Percentiles rank a stretch among this genome's conserved stretches.
Conservation (phyloP, 2,113 vertebrate genomes). For the Oophaga pumilio region DNA sequence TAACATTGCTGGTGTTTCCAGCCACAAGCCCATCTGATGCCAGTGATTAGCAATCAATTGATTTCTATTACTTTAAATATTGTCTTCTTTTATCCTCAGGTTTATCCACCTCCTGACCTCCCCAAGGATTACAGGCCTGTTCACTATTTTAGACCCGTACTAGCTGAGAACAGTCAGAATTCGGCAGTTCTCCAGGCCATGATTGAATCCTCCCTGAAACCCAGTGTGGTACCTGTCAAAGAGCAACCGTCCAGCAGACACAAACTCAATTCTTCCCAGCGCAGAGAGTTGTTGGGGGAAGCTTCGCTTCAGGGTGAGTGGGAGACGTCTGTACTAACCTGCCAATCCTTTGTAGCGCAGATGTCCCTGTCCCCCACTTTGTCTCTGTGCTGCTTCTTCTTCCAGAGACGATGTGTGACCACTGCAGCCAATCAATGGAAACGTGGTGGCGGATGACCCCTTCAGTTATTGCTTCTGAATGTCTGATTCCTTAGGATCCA, state of each 20-base stretch:
- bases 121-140: constrained; percentile 84
- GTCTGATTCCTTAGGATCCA: constrained; percentile 73
- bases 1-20: background rate
- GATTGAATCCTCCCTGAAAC: constrained; percentile 66
- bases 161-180: constrained; percentile 70
- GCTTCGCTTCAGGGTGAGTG: constrained; percentile 74
- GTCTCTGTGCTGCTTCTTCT: too few species aligned
- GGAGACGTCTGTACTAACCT: too few species aligned
- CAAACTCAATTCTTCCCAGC: constrained; percentile 78
- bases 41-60: background rate
- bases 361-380: too few species aligned
- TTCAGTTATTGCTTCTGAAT: background rate
- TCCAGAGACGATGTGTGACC: too few species aligned
- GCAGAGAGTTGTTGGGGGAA: constrained; percentile 84
- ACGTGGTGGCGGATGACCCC: too few species aligned
- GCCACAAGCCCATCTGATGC: too few species aligned
- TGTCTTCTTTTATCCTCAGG: constrained; percentile 64
- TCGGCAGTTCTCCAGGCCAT: constrained; percentile 71
- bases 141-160: constrained; percentile 80
- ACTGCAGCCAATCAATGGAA: too few species aligned
- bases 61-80: background rate
- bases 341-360: too few species aligned
- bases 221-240: background rate
- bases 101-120: constrained; percentile 82
- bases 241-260: constrained; percentile 75